Base-by-base conservation (phyloP, 1,140 invertebrate species). In the Patella vulgata region DNA sequence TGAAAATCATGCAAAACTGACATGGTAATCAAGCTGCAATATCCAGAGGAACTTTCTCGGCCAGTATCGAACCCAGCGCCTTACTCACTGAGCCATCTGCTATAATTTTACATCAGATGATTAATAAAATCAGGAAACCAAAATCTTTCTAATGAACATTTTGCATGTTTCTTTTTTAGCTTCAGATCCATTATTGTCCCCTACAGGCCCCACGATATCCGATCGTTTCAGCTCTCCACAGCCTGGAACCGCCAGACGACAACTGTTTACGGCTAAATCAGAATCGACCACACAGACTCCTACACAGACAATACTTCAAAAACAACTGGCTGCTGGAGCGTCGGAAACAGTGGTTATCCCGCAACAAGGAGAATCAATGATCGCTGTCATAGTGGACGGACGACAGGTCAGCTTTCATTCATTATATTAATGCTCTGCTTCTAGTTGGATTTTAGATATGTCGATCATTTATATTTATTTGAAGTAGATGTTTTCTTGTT, bases 211-310 rank as follows among this genome's bases (percentile, higher is more conserved):
- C 1, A 77, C 81, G 2, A 76, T 77, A 17, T 64, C 75, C 30
- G 84, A 85, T 50, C 57, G 82, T 21, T 85, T 85, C 61, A 79
- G 79, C 30, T 85, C 84, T 1, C 83, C 83, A 1, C 75, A 76
- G 6, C 75, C 80, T 28, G 80, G 83, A 3, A 82, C 66, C 70
- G 81, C 82, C 36, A 80, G 81, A 61, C 72, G 84, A 8, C 71
- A 79, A 11, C 73, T 85, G 8, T 85, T 85, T 69, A 66, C 60
- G 17, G 44, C 71, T 8, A 61, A 59, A 4, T n/a, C 71, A 19
- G 25, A 25, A 21, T 28, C 59, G 4, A 14, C 12, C n/a, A 33
- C 50, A 17, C 5, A 21, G n/a, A 28, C 50, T 54, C 27, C 36
- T 28, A 27, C 59, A 43, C 2, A 19, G 8, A 31, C 27, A 5